These are phyloP conservation scores for Hippopotamyrus pictus DNA, from an alignment of 2,797 vertebrate genomes.

Conservation along the genomic window DNA sequence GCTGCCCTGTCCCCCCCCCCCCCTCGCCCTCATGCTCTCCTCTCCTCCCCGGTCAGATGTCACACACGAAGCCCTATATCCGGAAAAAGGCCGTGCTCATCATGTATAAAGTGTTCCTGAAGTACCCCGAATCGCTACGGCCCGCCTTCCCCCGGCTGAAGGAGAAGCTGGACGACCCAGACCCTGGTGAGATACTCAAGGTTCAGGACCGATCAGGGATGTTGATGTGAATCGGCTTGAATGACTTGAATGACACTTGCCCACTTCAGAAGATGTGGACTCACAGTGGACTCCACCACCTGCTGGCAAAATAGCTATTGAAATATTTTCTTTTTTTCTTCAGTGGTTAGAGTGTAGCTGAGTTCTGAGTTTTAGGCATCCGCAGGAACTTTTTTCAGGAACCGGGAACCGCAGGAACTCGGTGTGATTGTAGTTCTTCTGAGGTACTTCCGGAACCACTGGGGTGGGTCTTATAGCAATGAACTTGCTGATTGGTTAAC, in stretches of 20 bases:
- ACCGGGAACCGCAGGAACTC: background rate
- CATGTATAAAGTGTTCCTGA: constrained; percentile 98
- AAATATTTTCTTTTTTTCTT: background rate
- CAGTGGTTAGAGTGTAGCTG: background rate
- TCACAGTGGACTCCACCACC: background rate
- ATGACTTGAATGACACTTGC: background rate
- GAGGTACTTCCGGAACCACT: background rate
- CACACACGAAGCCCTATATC: constrained; percentile 97
- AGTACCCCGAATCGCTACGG: constrained; percentile 92
- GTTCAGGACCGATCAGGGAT: background rate
- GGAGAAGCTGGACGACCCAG: constrained; percentile 96
- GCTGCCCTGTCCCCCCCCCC: background rate
- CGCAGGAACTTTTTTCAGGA: background rate
- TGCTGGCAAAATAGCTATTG: background rate
- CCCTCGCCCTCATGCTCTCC: background rate
- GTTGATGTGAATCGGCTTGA: background rate
- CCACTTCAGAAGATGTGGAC: no score
- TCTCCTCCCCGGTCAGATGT: constrained; percentile 69
- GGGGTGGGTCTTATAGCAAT: no score
- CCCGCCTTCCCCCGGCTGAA: constrained; percentile 94
- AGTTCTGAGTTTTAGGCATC: background rate
- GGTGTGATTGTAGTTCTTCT: background rate
- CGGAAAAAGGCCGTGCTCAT: constrained; percentile 97
- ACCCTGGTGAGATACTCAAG: constrained; percentile 71
- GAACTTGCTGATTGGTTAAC: no score